Base-by-base conservation (phyloP, 2,888 invertebrate genomes). In the Stomorhina lunata region DNA sequence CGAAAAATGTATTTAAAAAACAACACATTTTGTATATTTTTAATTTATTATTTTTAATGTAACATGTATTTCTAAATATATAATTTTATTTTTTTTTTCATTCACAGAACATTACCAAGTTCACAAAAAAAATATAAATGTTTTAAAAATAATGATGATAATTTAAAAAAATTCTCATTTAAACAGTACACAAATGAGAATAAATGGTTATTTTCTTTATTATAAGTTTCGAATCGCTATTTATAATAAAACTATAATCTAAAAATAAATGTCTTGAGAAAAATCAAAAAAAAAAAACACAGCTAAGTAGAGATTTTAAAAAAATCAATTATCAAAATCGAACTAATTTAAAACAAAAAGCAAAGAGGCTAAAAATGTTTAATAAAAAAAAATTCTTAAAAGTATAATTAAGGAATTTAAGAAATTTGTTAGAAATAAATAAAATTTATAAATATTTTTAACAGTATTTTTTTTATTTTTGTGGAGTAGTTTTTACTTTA, bases 31-130 rank as follows among this genome's bases (percentile, higher is more conserved):
- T 4, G 15, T 25, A 7, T 20, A 6, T 45, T 32, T 27, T 53
- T 40, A 15, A 45, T 25, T 61, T 79, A 25, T 37, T 65, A 17
- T 65, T 45, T 75, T 65, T 75, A 73, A 65, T 65, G 53, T 66
- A 66, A 66, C 66, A 65, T 66, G 55, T 75, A 75, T 75, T 75
- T 57, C 34, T 50, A 50, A 32, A 57, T 75, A 65, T 63, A 34
- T 40, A 40, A 48, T 43, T 10, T 71, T 55, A 63, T 61, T 61
- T 78, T 37, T 59, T 59, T 59, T 59, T 71, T 78, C 37, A 78
- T 63, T 72, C 72, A 63, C 53, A 78, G 61, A 78, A 71, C 45
- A 72, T 72, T 72, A 50, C 63, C 43, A 65, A 65, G 55, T 71
- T 63, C 65, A 65, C 65, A 72, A 66, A 72, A 72, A 55, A 40